These are phyloP conservation scores for Lysandra coridon DNA, from an alignment of 2,888 invertebrate species.

Conservation along the genomic window DNA sequence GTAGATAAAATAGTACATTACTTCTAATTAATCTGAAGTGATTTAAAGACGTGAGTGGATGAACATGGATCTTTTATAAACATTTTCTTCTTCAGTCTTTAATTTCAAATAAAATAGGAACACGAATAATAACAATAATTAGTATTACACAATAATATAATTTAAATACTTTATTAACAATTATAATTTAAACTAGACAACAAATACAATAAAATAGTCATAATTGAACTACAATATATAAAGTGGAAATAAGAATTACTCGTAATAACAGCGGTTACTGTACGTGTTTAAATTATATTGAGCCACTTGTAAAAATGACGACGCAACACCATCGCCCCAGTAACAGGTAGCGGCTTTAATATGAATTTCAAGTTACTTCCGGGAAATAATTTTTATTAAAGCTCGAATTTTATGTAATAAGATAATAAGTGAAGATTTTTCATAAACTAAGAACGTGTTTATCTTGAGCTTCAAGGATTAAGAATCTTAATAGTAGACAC, in stretches of 20 bases:
- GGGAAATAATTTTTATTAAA: not conserved
- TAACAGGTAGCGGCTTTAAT: not conserved
- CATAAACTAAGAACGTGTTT: not conserved
- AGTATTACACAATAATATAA: too few relatives aligned
- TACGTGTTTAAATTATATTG: slow-evolving; percentile 28
- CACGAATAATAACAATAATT: too few relatives aligned
- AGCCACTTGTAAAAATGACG: slow-evolving; percentile 24
- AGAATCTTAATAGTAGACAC: not conserved
- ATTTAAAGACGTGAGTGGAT: too few relatives aligned
- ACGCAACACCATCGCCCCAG: not conserved
- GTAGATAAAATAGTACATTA: too few relatives aligned
- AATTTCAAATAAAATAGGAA: too few relatives aligned
- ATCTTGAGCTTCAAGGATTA: not conserved
- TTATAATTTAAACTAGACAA: too few relatives aligned
- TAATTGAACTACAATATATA: not conserved
- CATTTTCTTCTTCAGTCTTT: too few relatives aligned
- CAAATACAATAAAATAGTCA: not conserved
- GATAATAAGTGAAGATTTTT: not conserved
- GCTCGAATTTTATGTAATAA: not conserved
- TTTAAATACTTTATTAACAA: too few relatives aligned
- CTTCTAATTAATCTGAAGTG: too few relatives aligned
- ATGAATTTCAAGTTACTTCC: not conserved
- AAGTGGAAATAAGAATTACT: not conserved
- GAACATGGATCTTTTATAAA: too few relatives aligned
- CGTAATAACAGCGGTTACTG: not conserved